A percentile compares a stretch with the other conserved stretches of the same genome.
Evolutionary conservation across 2,888 invertebrate species (phyloP).

Genomic region (Tineola bisselliella): DNA sequence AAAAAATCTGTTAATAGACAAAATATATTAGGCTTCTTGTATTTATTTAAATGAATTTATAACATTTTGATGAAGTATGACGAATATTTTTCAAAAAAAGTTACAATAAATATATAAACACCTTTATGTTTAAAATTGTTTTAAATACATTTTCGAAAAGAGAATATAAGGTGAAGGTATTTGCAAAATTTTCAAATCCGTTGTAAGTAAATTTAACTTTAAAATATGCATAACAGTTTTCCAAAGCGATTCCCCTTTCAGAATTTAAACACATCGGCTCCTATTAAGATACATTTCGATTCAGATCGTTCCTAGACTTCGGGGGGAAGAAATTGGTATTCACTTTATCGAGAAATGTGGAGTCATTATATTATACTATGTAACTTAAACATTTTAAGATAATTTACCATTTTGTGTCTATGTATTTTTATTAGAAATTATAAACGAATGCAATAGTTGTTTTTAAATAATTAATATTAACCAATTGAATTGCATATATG

Average conservation of each 20-base stretch:
- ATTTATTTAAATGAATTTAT: too few species aligned
- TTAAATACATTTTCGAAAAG: constrained; percentile 39
- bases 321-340: not conserved
- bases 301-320: constrained; percentile 36
- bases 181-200: constrained; percentile 40
- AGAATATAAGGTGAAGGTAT: constrained; percentile 53
- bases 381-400: not conserved
- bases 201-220: constrained; percentile 64
- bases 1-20: too few species aligned
- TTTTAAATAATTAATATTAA: too few species aligned
- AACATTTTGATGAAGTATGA: too few species aligned
- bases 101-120: too few species aligned
- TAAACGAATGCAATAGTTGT: too few species aligned
- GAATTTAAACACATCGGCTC: constrained; percentile 62
- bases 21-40: too few species aligned
- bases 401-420: not conserved
- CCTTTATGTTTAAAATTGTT: constrained; percentile 28
- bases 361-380: constrained; percentile 4
- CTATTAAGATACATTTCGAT: constrained; percentile 65
- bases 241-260: constrained; percentile 57
- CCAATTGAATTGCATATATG: too few species aligned
- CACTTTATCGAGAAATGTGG: constrained; percentile 25
- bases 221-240: constrained; percentile 69
- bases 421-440: too few species aligned
- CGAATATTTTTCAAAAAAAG: too few species aligned